phyloP scores from a whole-genome alignment of 2,113 vertebrate species.

The Phalacrocorax aristotelis region DNA sequence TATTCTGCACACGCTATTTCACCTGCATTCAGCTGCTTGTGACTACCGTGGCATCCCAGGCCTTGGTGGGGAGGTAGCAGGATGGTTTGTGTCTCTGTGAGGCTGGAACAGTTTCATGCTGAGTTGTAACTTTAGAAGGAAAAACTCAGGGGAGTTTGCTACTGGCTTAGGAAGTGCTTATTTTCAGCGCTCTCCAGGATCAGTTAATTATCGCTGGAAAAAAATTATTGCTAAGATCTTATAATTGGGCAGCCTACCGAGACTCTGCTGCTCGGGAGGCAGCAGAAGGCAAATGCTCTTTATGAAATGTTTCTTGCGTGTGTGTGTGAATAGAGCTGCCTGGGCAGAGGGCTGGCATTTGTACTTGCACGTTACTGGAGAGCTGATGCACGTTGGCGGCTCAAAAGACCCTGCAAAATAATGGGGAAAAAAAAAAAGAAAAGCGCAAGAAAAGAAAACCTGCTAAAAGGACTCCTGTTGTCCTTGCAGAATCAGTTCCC shows the following conservation, averaged over 20 bases:
- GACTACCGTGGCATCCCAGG: neutral
- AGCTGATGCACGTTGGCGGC: neutral
- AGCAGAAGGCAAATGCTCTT: neutral
- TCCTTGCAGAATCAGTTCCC: neutral
- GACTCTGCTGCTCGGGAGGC: neutral
- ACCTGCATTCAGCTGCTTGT: neutral
- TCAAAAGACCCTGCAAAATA: neutral
- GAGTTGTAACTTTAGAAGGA: slow-evolving; percentile 1
- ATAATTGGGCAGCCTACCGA: slow-evolving; percentile 43
- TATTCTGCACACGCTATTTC: accelerated
- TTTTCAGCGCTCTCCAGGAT: slow-evolving; percentile 42
- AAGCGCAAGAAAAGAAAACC: neutral
- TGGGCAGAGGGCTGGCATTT: neutral
- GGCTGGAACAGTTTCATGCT: neutral
- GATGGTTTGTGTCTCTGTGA: neutral
- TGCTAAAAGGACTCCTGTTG: neutral
- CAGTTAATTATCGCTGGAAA: slow-evolving; percentile 43
- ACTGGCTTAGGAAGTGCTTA: slow-evolving; percentile 34
- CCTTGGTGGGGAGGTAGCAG: neutral
- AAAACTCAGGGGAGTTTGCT: slow-evolving; percentile 38
- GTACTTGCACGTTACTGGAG: neutral
- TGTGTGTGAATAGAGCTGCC: slow-evolving; percentile 6
- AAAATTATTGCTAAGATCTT: slow-evolving; percentile 15
- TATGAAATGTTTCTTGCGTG: neutral
- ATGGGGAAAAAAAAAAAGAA: neutral